phyloP scores from a whole-genome alignment of 2,797 vertebrate species.

The Mionectes olivaceus region DNA sequence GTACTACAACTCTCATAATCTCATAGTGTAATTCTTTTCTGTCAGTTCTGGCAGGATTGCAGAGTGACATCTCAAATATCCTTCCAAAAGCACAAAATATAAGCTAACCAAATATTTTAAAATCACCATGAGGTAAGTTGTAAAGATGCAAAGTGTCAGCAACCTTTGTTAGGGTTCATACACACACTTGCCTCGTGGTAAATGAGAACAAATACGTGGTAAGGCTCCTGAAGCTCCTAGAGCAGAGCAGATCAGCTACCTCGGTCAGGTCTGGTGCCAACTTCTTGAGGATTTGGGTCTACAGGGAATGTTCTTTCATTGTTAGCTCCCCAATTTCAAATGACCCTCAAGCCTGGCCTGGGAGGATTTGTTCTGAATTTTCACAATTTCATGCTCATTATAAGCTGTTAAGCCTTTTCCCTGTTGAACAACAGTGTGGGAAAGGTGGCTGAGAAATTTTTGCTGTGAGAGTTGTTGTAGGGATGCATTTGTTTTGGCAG shows the following conservation, averaged over 20 bases:
- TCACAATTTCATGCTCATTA: not conserved
- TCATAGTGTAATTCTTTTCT: not conserved
- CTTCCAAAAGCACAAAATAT: not conserved
- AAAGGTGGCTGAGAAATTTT: constrained; percentile 22
- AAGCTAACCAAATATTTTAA: not conserved
- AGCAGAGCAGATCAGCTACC: not conserved
- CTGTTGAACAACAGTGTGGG: not conserved
- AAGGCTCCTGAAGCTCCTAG: not conserved
- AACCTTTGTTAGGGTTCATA: not conserved
- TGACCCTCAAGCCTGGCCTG: not conserved
- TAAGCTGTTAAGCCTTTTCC: not conserved
- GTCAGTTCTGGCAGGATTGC: not conserved
- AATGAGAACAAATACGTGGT: not conserved
- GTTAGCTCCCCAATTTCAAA: not conserved
- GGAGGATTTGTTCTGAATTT: not conserved
- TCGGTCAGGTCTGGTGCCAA: not conserved
- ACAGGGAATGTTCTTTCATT: not conserved
- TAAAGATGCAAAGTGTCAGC: not conserved
- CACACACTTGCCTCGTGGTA: not conserved
- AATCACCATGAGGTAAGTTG: not conserved
- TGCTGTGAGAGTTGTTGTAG: not conserved
- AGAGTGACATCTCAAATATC: not conserved
- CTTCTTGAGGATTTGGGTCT: not conserved
- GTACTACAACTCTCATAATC: not conserved
- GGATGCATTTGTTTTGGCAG: not conserved